Evolutionary conservation across 2,888 invertebrate genomes (phyloP), one percentile per base, ranked within the genome.

Genomic region (Cinara cedri): DNA sequence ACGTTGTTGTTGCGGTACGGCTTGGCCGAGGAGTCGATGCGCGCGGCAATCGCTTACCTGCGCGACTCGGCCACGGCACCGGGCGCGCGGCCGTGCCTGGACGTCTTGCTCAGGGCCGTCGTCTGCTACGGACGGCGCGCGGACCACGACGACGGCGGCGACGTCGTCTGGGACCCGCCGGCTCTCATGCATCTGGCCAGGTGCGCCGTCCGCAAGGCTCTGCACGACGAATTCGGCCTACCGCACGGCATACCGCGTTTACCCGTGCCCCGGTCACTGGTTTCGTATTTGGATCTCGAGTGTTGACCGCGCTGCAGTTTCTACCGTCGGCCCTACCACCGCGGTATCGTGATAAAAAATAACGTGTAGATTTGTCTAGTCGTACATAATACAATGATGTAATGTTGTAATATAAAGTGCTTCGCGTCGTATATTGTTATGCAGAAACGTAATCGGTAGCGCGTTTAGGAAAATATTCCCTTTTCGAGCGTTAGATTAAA

Each of bases 141-240:
- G 34, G 6, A 83, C 14, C 3, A 19, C 49, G 49, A 84, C 86
- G 89, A 83, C 14, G 19, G 9, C n/a, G 46, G 14, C 10, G 85
- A 85, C 81, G 63, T 54, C 68, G 44, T 55, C 9, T 51, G 1
- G 9, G 26, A 44, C 6, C 91, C 92, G 1, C 89, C 91, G n/a
- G 91, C 92, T 83, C 86, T 95, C 80, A 92, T 91, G 83, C 94
- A 94, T 85, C 86, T 94, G 3, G 91, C 92, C 83, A 88, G 94
- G 82, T 93, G 93, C 85, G 86, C 86, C 26, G 89, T 94, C 63
- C 88, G 94, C 81, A 87, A 90, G 65, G 85, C 86, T 78, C 86
- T 95, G 68, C 90, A 91, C 87, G 83, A 87, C 51, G 92, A 91
- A 84, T 92, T 91, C 86, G 90, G 91, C 83, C 85, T 95, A 60